Evolutionary conservation across 2,888 invertebrate genomes (phyloP), one percentile per base, ranked within the genome.

Genomic region (Lasioglossum lativentre): DNA sequence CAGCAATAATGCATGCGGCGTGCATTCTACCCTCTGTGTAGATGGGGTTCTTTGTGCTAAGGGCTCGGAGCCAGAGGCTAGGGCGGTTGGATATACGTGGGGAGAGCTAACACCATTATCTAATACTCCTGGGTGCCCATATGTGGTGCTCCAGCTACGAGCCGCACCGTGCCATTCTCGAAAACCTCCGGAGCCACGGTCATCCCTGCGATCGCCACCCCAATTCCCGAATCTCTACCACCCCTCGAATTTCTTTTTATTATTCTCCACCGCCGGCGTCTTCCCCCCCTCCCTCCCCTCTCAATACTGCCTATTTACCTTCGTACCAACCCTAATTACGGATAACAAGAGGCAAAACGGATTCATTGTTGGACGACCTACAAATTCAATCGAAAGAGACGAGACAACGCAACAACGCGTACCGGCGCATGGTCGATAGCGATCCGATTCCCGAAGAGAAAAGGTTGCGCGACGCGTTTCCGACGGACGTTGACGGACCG

Each of bases 81-180:
- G 85, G 84, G 85, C 80, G 90, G 85, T 88, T 87, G 89, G 80
- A 88, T 89, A 78, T 74, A 89, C 81, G 88, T 88, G n/a, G 92
- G 90, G 91, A 87, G 89, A 91, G 84, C 92, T 94, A 94, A 94
- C 94, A 92, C 94, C 93, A 94, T 94, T 94, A 94, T 94, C 94
- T 93, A 94, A 94, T 94, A 93, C 94, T 92, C 92, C 91, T 87
- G 92, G 92, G 92, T 91, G 93, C 90, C 94, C 95, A 95, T 95
- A 95, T 95, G 95, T 91, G 94, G 94, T 94, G 88, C 93, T 93
- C 93, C 93, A 90, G 92, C 91, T 92, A 93, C 92, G 93, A 92
- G 93, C 93, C 52, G 8, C 92, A 91, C 92, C 83, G 88, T 89
- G 86, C 86, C 89, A 90, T 91, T 90, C 88, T 91, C 85, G 79